Evolutionary conservation across 2,888 invertebrate genomes (phyloP).

Genomic region (Lobophora halterata): DNA sequence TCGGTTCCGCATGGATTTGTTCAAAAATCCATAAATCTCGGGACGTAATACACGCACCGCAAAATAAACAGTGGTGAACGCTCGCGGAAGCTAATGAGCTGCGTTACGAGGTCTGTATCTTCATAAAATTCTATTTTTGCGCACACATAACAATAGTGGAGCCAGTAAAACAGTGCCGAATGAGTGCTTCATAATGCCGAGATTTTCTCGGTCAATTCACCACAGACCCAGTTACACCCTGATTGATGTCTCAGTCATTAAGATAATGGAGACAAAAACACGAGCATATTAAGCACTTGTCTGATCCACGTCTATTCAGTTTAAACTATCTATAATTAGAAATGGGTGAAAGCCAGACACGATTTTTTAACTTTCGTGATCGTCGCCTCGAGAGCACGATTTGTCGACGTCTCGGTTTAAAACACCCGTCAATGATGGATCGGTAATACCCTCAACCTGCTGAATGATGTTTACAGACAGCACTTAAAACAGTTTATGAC

Average conservation of each 20-base stretch:
- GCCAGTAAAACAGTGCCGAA: constrained; percentile 18
- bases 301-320: constrained; percentile 51
- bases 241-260: constrained; percentile 24
- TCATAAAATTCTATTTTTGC: constrained; percentile 33
- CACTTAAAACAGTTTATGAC: no score
- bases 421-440: constrained; percentile 24
- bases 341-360: constrained; percentile 62
- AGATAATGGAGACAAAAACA: constrained; percentile 33
- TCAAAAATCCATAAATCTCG: constrained; percentile 25
- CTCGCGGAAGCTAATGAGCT: constrained; percentile 28
- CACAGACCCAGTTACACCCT: constrained; percentile 20
- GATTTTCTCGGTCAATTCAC: constrained; percentile 21
- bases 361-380: constrained; percentile 51
- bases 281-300: constrained; percentile 42
- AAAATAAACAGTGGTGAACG: constrained; percentile 29
- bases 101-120: constrained; percentile 24
- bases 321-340: constrained; percentile 61
- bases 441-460: constrained; percentile 26
- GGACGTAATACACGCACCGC: constrained; percentile 18
- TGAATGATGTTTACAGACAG: constrained; percentile 22
- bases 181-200: constrained; percentile 12
- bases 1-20: constrained; percentile 24
- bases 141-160: constrained; percentile 25
- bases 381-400: constrained; percentile 48
- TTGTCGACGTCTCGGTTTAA: constrained; percentile 29